phyloP scores from a whole-genome alignment of 2,888 invertebrate genomes.

The Pilophorus perplexus region DNA sequence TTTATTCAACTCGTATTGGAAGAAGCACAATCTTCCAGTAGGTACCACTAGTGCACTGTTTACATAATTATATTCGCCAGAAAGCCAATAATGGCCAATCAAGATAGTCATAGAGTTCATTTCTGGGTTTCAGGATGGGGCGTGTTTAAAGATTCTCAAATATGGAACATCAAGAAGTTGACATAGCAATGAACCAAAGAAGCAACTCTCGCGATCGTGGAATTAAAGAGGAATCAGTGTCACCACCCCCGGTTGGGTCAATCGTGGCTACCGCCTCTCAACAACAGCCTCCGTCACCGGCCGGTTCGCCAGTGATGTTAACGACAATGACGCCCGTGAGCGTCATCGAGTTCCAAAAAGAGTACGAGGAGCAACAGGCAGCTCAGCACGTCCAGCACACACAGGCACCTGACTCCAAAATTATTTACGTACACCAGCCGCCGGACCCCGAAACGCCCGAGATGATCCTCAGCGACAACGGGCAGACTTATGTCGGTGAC shows the following conservation, averaged over 20 bases:
- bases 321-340: slow-evolving; percentile 87
- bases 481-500: slow-evolving; percentile 27
- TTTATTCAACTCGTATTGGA: no score
- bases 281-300: slow-evolving; percentile 50
- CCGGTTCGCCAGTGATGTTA: slow-evolving; percentile 68
- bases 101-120: no score
- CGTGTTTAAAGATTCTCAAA: neutral
- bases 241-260: slow-evolving; percentile 23
- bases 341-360: slow-evolving; percentile 54
- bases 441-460: slow-evolving; percentile 31
- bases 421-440: slow-evolving; percentile 48
- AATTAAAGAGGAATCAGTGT: slow-evolving; percentile 33
- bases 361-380: slow-evolving; percentile 48
- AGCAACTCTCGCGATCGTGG: slow-evolving; percentile 32
- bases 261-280: slow-evolving; percentile 7
- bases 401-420: slow-evolving; percentile 42
- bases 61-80: no score
- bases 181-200: slow-evolving; percentile 29
- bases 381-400: slow-evolving; percentile 41
- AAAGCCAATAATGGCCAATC: no score
- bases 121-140: slow-evolving; percentile 24
- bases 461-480: slow-evolving; percentile 38
- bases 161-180: slow-evolving; percentile 25
- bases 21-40: no score
- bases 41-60: no score